Conservation (phyloP, 2,113 vertebrate species). For the Fukomys damarensis region DNA sequence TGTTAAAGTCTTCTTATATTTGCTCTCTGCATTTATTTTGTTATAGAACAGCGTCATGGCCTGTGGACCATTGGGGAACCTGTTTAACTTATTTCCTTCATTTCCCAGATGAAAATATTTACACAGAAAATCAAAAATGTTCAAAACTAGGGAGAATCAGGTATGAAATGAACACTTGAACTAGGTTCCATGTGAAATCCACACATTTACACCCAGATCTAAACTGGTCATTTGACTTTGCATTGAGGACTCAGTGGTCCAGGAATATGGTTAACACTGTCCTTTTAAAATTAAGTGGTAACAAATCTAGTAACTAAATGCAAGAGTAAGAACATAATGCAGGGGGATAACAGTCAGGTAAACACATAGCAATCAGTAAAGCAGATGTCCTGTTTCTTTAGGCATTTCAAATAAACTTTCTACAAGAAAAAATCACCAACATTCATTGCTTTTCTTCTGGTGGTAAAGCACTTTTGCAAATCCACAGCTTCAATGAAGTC, state of each 20-base stretch:
- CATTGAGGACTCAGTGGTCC: background rate
- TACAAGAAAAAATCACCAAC: background rate
- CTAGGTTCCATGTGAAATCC: background rate
- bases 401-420: slow-evolving; percentile 25
- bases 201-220: background rate
- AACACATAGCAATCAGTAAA: background rate
- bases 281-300: background rate
- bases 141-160: background rate
- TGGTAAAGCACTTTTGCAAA: background rate
- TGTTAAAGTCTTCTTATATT: background rate
- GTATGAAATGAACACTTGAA: background rate
- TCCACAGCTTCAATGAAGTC: background rate
- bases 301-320: background rate
- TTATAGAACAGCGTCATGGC: accelerated
- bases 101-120: background rate
- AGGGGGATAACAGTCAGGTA: background rate
- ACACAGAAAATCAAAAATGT: background rate
- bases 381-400: background rate
- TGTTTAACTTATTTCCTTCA: background rate
- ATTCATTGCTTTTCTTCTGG: background rate
- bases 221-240: background rate
- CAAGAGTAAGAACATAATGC: background rate
- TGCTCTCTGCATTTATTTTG: background rate
- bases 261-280: background rate
- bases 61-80: background rate